phyloP scores from a whole-genome alignment of 1,140 invertebrate genomes.

The Drosophila takahashii region DNA sequence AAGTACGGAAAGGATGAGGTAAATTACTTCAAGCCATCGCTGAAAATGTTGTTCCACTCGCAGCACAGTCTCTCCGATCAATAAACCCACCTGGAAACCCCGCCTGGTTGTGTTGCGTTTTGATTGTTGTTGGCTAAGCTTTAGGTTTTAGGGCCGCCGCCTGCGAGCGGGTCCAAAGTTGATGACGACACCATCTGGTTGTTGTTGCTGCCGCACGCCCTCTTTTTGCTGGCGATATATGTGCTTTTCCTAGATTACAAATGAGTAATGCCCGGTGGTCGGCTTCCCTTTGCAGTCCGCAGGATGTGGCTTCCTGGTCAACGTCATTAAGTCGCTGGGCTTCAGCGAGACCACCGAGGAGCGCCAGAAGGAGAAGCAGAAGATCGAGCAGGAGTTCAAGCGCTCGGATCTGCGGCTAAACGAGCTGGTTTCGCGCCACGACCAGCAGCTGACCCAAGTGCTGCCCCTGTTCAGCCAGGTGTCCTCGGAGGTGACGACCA shows the following conservation, averaged over 20 bases:
- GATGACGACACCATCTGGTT: constrained; percentile 62
- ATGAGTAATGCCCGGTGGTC: constrained; percentile 2
- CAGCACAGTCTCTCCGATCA: neutral
- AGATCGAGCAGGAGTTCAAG: constrained; percentile 96
- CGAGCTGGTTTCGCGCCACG: constrained; percentile 94
- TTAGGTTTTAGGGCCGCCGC: neutral
- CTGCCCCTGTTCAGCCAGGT: constrained; percentile 83
- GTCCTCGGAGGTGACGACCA: constrained; percentile 85
- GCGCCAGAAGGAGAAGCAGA: constrained; percentile 96
- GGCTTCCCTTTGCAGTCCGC: constrained; percentile 52
- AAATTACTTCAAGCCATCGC: constrained; percentile 66
- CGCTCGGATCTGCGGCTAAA: constrained; percentile 95
- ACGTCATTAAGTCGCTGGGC: constrained; percentile 95
- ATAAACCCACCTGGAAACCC: constrained; percentile 12
- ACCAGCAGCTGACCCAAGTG: constrained; percentile 94
- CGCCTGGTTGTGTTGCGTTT: neutral
- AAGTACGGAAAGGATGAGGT: constrained; percentile 93
- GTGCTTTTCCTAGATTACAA: constrained; percentile 27
- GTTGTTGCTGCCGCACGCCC: constrained; percentile 58
- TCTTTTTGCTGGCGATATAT: constrained; percentile 45
- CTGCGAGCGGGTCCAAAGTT: constrained; percentile 16
- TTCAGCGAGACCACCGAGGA: constrained; percentile 97
- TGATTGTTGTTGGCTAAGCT: neutral
- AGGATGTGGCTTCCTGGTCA: constrained; percentile 90
- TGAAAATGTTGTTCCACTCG: constrained; percentile 26